Conservation (phyloP, 1,140 invertebrate species). For the Drosophila santomea region DNA sequence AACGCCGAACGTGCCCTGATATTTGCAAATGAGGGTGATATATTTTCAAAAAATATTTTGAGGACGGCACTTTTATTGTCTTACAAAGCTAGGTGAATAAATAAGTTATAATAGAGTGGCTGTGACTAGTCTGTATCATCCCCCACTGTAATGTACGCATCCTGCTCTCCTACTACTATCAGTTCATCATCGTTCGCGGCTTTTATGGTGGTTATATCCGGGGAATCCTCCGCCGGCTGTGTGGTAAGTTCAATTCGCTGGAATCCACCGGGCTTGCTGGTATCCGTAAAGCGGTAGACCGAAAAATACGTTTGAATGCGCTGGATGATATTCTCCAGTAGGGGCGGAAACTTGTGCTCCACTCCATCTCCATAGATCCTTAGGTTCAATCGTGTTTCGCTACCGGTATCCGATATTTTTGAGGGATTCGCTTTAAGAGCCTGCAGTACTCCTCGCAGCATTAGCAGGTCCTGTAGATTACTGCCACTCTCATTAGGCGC, state of each 20-base stretch:
- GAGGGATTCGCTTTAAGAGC: slow-evolving; percentile 44
- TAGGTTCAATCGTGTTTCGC: slow-evolving; percentile 40
- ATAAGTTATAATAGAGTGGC: slow-evolving; percentile 25
- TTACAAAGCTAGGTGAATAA: slow-evolving; percentile 30
- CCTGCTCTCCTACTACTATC: slow-evolving; percentile 39
- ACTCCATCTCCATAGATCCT: slow-evolving; percentile 79
- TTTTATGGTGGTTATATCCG: slow-evolving; percentile 12
- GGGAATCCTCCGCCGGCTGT: not conserved
- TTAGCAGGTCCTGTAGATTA: slow-evolving; percentile 56
- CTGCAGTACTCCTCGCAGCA: slow-evolving; percentile 58
- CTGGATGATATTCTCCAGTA: slow-evolving; percentile 87
- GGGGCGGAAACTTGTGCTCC: slow-evolving; percentile 87
- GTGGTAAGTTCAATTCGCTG: slow-evolving; percentile 43
- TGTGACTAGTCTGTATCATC: slow-evolving; percentile 28
- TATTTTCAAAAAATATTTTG: not conserved
- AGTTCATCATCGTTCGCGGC: slow-evolving; percentile 10
- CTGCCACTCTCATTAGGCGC: slow-evolving; percentile 29
- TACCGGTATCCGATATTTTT: not conserved
- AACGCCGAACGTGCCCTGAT: slow-evolving; percentile 44
- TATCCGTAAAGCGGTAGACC: slow-evolving; percentile 85
- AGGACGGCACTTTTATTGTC: slow-evolving; percentile 31
- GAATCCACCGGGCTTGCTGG: slow-evolving; percentile 75
- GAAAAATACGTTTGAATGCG: slow-evolving; percentile 87
- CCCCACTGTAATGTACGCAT: slow-evolving; percentile 53
- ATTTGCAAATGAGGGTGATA: slow-evolving; percentile 14